phyloP scores from a whole-genome alignment of 92 coral and sea anemone species.

The Desmophyllum pertusum region DNA sequence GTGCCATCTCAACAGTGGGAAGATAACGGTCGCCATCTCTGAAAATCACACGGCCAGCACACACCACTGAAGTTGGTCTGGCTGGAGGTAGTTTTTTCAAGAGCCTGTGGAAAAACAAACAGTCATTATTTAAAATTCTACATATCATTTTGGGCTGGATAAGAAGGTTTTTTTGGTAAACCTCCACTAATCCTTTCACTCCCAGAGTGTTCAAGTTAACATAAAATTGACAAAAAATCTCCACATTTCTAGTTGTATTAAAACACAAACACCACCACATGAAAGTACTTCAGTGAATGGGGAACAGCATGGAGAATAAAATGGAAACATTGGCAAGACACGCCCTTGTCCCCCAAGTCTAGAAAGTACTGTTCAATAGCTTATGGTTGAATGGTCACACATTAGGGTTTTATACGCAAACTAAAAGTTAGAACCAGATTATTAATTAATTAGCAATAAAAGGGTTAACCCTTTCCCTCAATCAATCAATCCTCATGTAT shows the following conservation, averaged over 20 bases:
- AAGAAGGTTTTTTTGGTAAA: not conserved
- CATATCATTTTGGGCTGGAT: not conserved
- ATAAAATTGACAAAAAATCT: not conserved
- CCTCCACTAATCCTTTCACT: not conserved
- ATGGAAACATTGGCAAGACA: no score
- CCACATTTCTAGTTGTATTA: not conserved
- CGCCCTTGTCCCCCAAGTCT: no score
- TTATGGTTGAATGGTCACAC: no score
- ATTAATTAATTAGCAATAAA: no score
- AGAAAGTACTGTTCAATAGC: not conserved
- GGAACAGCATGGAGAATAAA: no score
- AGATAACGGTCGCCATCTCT: constrained; percentile 77
- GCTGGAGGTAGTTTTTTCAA: constrained; percentile 60
- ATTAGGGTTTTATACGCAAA: no score
- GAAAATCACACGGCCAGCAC: constrained; percentile 77
- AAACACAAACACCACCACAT: not conserved
- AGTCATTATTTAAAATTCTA: not conserved
- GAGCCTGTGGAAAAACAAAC: constrained; percentile 39
- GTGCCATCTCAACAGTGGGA: constrained; percentile 68
- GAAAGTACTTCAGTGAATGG: no score
- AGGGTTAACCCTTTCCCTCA: no score
- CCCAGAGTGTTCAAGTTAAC: not conserved
- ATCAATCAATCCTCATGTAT: no score
- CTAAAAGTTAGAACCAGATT: no score
- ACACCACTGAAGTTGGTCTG: constrained; percentile 81